A percentile compares a stretch with the other conserved stretches of the same genome.
Evolutionary conservation across 64 coral and sea anemone species (phyloP).

Genomic region (Montipora sp.): DNA sequence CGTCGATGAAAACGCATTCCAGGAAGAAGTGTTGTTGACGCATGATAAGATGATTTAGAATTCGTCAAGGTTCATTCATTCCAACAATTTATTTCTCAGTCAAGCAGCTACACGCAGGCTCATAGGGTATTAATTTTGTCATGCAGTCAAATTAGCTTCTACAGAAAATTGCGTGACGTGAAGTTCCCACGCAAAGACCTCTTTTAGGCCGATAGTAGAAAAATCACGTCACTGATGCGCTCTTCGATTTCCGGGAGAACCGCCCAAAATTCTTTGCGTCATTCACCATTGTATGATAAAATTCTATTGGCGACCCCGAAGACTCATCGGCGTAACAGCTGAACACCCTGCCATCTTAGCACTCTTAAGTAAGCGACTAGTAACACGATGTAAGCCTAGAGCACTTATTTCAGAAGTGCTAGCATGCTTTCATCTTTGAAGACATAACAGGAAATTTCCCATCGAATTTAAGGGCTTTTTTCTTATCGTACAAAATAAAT

Average conservation of each 20-base stretch:
- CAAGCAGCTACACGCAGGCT: not conserved
- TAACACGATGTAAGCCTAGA: no score
- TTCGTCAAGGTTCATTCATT: no score
- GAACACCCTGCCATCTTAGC: no score
- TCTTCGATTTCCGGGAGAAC: not conserved
- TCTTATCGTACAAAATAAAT: not conserved
- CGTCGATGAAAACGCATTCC: no score
- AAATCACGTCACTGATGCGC: not conserved
- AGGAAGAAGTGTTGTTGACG: no score
- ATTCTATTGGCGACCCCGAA: not conserved
- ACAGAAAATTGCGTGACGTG: slow-evolving; percentile 4
- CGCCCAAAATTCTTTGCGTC: not conserved
- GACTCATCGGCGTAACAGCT: no score
- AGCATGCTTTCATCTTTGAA: not conserved
- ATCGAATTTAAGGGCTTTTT: not conserved
- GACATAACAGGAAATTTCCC: not conserved
- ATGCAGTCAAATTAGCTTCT: not conserved
- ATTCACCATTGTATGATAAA: not conserved
- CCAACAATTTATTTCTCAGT: no score
- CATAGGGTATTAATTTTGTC: not conserved
- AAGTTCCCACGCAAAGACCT: not conserved
- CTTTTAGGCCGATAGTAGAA: not conserved
- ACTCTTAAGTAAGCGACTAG: no score
- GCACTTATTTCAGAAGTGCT: not conserved
- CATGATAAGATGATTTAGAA: no score